Evolutionary conservation across 2,113 vertebrate species (phyloP).

Genomic region (Leptobrachium ailaonicum): DNA sequence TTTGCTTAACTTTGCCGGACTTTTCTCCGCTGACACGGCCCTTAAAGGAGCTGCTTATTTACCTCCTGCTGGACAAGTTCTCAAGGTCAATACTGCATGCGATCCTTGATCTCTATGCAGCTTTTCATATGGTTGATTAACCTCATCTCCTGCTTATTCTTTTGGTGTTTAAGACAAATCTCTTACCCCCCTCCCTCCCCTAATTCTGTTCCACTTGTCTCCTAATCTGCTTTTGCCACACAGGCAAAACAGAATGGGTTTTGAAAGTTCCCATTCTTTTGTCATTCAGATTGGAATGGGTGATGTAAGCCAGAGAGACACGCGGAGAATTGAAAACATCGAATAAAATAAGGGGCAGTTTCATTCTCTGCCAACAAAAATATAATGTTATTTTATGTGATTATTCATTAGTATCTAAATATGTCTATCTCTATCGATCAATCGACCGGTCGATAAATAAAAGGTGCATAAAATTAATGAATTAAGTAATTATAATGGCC

Average conservation of each 20-base stretch:
- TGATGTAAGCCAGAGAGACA: too few relatives aligned
- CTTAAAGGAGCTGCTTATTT: slow-evolving; percentile 17
- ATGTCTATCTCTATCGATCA: too few relatives aligned
- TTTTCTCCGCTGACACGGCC: slow-evolving; percentile 17
- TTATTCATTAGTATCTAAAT: too few relatives aligned
- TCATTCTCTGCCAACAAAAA: too few relatives aligned
- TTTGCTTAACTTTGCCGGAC: slow-evolving; percentile 31
- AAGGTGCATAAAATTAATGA: too few relatives aligned
- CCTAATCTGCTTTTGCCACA: slow-evolving; percentile 32
- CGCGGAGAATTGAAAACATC: too few relatives aligned
- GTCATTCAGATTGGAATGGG: background rate
- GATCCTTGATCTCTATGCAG: slow-evolving; percentile 36
- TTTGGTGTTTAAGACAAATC: slow-evolving; percentile 24
- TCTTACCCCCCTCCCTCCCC: slow-evolving; percentile 24
- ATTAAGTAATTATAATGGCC: too few relatives aligned
- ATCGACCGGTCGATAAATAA: too few relatives aligned
- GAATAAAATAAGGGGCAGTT: too few relatives aligned
- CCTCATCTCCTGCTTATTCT: slow-evolving; percentile 43
- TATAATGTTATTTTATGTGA: too few relatives aligned
- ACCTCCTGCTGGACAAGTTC: slow-evolving; percentile 41
- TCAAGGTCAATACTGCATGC: slow-evolving; percentile 41
- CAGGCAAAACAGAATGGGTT: slow-evolving; percentile 24
- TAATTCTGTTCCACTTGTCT: slow-evolving; percentile 40
- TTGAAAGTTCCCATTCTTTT: slow-evolving; percentile 17
- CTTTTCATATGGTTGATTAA: slow-evolving; percentile 35